Evolutionary conservation across 1,140 invertebrate species (phyloP).

Genomic region (Holcopasites calliopsidis): DNA sequence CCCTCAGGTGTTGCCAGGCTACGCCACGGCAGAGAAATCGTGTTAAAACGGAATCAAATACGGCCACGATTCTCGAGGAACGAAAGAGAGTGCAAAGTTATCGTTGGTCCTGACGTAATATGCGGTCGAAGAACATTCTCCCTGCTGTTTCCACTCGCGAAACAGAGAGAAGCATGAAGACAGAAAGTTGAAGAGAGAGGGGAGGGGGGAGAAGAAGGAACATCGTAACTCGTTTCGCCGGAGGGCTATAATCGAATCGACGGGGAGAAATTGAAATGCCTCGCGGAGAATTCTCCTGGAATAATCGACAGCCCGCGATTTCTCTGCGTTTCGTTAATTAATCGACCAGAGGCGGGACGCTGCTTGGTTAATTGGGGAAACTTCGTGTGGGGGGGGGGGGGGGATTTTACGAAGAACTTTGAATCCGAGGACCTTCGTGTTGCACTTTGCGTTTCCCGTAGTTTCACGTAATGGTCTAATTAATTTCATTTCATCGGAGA

Average conservation of each 20-base stretch:
- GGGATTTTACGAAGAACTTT: too few relatives aligned
- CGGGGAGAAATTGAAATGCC: constrained; percentile 26
- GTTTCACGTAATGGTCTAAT: neutral
- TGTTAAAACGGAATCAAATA: constrained; percentile 56
- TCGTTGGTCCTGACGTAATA: neutral
- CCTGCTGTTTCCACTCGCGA: too few relatives aligned
- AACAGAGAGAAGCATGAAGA: too few relatives aligned
- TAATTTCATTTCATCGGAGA: too few relatives aligned
- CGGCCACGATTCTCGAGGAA: constrained; percentile 11
- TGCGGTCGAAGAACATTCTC: neutral
- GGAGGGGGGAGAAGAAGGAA: too few relatives aligned
- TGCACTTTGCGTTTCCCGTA: too few relatives aligned
- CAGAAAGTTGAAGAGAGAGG: too few relatives aligned
- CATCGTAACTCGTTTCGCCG: constrained; percentile 18
- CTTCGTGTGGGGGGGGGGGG: neutral
- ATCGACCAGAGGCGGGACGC: neutral
- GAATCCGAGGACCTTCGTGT: too few relatives aligned
- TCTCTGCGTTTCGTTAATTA: constrained; percentile 34
- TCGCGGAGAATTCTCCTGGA: constrained; percentile 10
- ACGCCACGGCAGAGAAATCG: constrained; percentile 42
- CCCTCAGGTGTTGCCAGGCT: constrained; percentile 20
- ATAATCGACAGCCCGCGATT: constrained; percentile 35
- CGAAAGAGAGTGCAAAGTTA: constrained; percentile 35
- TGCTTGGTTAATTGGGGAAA: neutral
- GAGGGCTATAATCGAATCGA: constrained; percentile 34